Evolutionary conservation across 2,113 vertebrate species (phyloP).

Genomic region (Rhagologus leucostigma): DNA sequence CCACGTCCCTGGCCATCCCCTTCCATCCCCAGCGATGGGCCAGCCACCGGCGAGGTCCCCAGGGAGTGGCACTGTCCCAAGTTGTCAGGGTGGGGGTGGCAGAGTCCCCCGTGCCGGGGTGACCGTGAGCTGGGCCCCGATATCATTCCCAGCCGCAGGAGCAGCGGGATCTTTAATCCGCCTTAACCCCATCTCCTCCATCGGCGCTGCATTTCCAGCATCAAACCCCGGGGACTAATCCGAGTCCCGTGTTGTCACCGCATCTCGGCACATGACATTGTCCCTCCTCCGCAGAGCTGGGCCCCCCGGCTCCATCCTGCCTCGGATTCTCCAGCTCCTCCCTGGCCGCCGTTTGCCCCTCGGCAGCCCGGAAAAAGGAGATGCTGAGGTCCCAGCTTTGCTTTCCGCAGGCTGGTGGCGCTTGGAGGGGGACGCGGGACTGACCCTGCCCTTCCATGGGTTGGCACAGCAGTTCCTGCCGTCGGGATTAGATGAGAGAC

Average conservation of each 20-base stretch:
- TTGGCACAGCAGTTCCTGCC: neutral
- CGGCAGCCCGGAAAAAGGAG: neutral
- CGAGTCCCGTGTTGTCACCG: neutral
- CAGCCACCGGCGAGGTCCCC: neutral
- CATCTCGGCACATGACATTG: neutral
- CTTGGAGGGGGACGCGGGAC: neutral
- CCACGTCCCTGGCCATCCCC: neutral
- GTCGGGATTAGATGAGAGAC: neutral
- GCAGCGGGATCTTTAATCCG: constrained; percentile 12
- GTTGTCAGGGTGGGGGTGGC: neutral
- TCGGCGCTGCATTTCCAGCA: neutral
- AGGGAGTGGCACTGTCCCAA: neutral
- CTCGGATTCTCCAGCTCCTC: neutral
- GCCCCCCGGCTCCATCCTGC: neutral
- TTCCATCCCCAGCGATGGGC: neutral
- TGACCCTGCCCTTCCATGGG: neutral
- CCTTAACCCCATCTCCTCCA: neutral
- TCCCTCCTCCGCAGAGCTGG: neutral
- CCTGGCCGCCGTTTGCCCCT: neutral
- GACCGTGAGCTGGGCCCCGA: neutral
- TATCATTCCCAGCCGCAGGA: neutral
- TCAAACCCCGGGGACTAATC: neutral
- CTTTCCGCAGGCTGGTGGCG: neutral
- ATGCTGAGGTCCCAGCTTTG: neutral
- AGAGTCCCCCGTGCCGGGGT: neutral